phyloP scores from a whole-genome alignment of 2,888 invertebrate genomes.

The Linhomoeus sp. region DNA sequence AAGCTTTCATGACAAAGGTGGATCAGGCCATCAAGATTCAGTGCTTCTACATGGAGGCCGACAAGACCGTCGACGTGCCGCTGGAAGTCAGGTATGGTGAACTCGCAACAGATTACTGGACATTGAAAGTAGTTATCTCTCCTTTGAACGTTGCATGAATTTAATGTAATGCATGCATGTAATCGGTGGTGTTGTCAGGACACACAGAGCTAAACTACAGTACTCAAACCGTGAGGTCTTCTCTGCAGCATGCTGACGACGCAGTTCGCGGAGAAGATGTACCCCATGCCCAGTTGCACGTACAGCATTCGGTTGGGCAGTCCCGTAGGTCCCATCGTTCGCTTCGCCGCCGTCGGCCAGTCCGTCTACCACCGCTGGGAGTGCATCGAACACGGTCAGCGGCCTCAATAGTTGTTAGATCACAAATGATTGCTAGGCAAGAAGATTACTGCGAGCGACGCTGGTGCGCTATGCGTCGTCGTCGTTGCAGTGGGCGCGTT shows the following conservation, averaged over 20 bases:
- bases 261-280: slow-evolving; percentile 21
- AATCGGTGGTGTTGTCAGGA: not conserved
- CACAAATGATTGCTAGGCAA: not conserved
- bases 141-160: too few relatives aligned
- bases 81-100: slow-evolving; percentile 21
- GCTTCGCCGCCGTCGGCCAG: slow-evolving; percentile 21
- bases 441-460: too few relatives aligned
- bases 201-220: too few relatives aligned
- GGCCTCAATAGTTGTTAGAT: not conserved
- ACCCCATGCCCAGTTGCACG: slow-evolving; percentile 24
- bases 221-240: too few relatives aligned
- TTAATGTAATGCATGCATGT: not conserved
- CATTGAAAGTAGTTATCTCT: too few relatives aligned
- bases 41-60: slow-evolving; percentile 26
- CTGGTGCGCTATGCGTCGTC: too few relatives aligned
- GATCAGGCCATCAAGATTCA: slow-evolving; percentile 24
- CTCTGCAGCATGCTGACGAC: slow-evolving; percentile 24
- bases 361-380: slow-evolving; percentile 21
- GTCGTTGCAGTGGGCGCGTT: too few relatives aligned
- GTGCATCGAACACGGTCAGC: slow-evolving; percentile 15
- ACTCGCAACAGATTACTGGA: too few relatives aligned
- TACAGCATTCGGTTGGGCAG: slow-evolving; percentile 21
- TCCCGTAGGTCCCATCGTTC: slow-evolving; percentile 21
- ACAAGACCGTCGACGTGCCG: slow-evolving; percentile 22
- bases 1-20: slow-evolving; percentile 25